Evolutionary conservation across 1,140 invertebrate genomes (phyloP), one percentile per base, ranked within the genome.

Genomic region (Acromyrmex heyeri): DNA sequence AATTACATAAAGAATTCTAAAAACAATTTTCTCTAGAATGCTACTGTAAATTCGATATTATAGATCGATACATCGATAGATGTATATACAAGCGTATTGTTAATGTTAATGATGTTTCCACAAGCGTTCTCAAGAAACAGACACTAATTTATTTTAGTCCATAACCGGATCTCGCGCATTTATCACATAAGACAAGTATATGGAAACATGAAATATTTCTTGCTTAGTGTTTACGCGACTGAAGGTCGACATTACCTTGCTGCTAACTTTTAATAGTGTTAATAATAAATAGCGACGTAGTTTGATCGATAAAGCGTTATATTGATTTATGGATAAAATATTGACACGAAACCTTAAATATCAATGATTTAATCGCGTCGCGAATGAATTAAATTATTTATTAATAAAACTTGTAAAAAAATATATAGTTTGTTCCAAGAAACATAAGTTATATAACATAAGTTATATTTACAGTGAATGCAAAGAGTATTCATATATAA

Each of bases 231-330:
- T 81, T 81, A 59, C 65, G 38, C 14, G 27, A n/a, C 2, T 18
- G 21, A 81, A 69, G 27, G n/a, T 38, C 77, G 10, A 8, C 4
- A 16, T 82, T 57, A 57, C 24, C n/a, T 34, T 34, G 38, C 3
- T 34, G 8, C 44, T 50, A 48, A 69, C 44, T 50, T 69, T 50
- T 18, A 69, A 38, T 67, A 44, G 10, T 3, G 1, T 67, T 61
- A 27, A 34, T 81, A 81, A 72, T 81, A 57, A 72, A 72, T n/a
- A 38, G 12, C n/a, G 6, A 38, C n/a, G 16, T 34, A 70, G 21
- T 16, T 81, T 14, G 10, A 62, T 62, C 75, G 1, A 48, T 62
- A n/a, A 30, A 7, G 14, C 24, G 21, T 44, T 27, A 62, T 27
- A 62, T 57, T 5, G 30, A 73, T 75, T 75, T 24, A 8, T n/a